phyloP scores from a whole-genome alignment of 2,113 vertebrate genomes.

The Festucalex cinctus region DNA sequence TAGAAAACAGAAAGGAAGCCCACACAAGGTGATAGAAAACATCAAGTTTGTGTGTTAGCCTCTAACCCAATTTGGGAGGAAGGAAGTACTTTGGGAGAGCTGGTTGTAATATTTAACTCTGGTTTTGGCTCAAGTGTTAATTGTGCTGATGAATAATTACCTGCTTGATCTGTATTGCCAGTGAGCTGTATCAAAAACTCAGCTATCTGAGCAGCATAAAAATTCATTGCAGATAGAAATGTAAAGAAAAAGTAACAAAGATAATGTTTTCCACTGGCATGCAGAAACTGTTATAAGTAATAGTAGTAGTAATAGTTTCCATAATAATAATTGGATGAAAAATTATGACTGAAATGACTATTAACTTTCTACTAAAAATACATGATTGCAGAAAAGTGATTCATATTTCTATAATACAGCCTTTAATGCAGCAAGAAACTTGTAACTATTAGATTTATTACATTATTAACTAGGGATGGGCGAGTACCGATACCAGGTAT shows the following conservation, averaged over 20 bases:
- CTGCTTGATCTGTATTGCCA: not conserved
- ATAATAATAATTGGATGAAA: not conserved
- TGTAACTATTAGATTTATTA: not conserved
- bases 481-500: no score
- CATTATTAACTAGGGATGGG: constrained; percentile 17
- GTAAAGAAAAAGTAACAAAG: no score
- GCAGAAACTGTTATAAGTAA: no score
- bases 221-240: no score
- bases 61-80: constrained; percentile 32
- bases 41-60: constrained; percentile 35
- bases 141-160: not conserved
- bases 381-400: not conserved
- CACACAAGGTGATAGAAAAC: constrained; percentile 47
- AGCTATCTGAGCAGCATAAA: not conserved
- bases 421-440: not conserved
- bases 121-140: not conserved
- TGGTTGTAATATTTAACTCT: not conserved
- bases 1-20: constrained; percentile 43
- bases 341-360: not conserved
- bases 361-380: not conserved
- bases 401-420: not conserved
- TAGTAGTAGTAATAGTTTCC: no score
- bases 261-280: no score
- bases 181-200: not conserved
- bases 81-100: constrained; percentile 19